phyloP scores from a whole-genome alignment of 2,888 invertebrate genomes.

The Gymnosoma rotundatum region DNA sequence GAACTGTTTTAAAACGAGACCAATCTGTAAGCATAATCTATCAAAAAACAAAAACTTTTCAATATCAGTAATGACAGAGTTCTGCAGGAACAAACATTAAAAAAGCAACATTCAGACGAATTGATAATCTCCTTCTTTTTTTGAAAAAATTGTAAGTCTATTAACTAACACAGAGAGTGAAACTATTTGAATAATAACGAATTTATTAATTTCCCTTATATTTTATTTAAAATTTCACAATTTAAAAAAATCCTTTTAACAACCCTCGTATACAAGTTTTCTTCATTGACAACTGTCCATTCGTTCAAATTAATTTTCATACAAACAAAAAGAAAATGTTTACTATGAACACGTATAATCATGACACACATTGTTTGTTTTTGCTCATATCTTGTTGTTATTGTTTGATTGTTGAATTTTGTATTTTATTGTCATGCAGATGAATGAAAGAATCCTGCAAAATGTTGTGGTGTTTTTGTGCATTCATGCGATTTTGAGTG shows the following conservation, averaged over 20 bases:
- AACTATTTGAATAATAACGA: too few species aligned
- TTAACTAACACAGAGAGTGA: too few species aligned
- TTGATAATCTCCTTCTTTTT: too few species aligned
- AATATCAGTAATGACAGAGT: too few species aligned
- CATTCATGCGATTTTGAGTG: not conserved
- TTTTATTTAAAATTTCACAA: too few species aligned
- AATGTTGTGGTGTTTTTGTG: conserved; percentile 13
- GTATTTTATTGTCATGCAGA: conserved; percentile 20
- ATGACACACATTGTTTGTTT: conserved; percentile 29
- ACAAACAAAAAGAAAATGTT: not conserved
- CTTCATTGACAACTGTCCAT: not conserved
- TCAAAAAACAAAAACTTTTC: too few species aligned
- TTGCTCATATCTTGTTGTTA: conserved; percentile 22
- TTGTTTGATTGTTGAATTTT: conserved; percentile 26
- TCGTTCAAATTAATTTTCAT: not conserved
- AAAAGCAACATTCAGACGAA: too few species aligned
- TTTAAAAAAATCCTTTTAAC: not conserved
- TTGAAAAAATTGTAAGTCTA: too few species aligned
- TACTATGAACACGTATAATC: conserved; percentile 35
- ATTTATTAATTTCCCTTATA: too few species aligned
- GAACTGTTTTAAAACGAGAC: too few species aligned
- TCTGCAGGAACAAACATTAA: too few species aligned
- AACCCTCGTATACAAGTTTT: not conserved
- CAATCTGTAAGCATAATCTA: too few species aligned
- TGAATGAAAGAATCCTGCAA: conserved; percentile 16